Evolutionary conservation across 2,113 vertebrate genomes (phyloP).

Genomic region (Saguinus midas): DNA sequence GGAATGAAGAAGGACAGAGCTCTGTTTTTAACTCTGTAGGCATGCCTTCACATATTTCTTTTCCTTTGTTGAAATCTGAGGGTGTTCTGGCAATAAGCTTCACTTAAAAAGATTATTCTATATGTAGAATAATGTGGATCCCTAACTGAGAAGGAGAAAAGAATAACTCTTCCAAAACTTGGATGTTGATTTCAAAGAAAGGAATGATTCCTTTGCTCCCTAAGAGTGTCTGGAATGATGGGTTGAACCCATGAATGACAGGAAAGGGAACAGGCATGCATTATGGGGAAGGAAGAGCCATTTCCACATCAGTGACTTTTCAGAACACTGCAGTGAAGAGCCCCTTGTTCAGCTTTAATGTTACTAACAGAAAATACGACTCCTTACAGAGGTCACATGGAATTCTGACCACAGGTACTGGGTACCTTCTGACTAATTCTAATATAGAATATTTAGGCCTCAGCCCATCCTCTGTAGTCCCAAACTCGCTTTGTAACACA

Average conservation of each 20-base stretch:
- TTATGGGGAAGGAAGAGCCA: not conserved
- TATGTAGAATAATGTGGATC: not conserved
- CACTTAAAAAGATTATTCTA: not conserved
- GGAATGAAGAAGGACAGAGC: not conserved
- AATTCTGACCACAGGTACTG: not conserved
- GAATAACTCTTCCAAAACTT: not conserved
- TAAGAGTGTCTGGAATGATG: not conserved
- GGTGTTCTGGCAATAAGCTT: not conserved
- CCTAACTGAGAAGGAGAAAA: not conserved
- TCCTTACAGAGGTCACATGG: not conserved
- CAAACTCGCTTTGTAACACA: not conserved
- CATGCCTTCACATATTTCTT: not conserved
- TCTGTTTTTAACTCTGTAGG: not conserved
- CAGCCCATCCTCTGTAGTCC: not conserved
- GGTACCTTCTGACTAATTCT: not conserved
- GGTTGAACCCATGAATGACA: not conserved
- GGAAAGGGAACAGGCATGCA: not conserved
- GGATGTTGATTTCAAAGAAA: constrained; percentile 5
- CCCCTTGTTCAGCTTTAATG: not conserved
- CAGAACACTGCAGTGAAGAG: not conserved
- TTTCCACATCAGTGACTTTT: not conserved
- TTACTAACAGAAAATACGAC: not conserved
- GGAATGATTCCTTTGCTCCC: not conserved
- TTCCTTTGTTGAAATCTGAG: not conserved
- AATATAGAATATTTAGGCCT: not conserved